phyloP scores from a whole-genome alignment of 2,113 vertebrate genomes.

The Onychostoma macrolepis region DNA sequence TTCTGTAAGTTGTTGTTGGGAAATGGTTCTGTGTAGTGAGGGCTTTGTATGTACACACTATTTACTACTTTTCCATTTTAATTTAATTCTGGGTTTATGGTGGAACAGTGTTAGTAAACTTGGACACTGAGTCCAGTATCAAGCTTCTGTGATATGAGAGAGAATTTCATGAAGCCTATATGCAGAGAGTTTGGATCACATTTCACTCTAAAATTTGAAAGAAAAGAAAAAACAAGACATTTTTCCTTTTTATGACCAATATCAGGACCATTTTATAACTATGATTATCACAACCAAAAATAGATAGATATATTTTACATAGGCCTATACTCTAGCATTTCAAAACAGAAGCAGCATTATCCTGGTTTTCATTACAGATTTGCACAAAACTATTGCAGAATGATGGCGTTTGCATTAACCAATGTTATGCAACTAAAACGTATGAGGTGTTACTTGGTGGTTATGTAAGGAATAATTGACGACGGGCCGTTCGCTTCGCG shows the following conservation, averaged over 20 bases:
- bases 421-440: too few relatives aligned
- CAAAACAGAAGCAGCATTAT: not conserved
- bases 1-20: not conserved
- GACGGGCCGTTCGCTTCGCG: too few relatives aligned
- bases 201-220: not conserved
- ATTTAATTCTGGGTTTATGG: not conserved
- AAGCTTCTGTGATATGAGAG: not conserved
- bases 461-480: too few relatives aligned
- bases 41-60: not conserved
- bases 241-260: not conserved
- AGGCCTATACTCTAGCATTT: too few relatives aligned
- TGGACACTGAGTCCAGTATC: not conserved
- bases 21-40: conserved; percentile 1
- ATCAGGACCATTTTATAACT: too few relatives aligned
- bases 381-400: too few relatives aligned
- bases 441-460: too few relatives aligned
- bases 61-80: not conserved
- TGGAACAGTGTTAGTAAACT: not conserved
- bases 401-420: too few relatives aligned
- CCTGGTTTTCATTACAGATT: not conserved
- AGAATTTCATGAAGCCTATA: not conserved
- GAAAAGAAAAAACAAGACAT: not conserved
- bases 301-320: too few relatives aligned
- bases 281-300: too few relatives aligned
- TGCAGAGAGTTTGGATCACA: not conserved